Percentiles rank a stretch among this genome's conserved stretches.
These are phyloP conservation scores for Capromys pilorides DNA, from an alignment of 2,797 vertebrate species.

Conservation along the genomic window DNA sequence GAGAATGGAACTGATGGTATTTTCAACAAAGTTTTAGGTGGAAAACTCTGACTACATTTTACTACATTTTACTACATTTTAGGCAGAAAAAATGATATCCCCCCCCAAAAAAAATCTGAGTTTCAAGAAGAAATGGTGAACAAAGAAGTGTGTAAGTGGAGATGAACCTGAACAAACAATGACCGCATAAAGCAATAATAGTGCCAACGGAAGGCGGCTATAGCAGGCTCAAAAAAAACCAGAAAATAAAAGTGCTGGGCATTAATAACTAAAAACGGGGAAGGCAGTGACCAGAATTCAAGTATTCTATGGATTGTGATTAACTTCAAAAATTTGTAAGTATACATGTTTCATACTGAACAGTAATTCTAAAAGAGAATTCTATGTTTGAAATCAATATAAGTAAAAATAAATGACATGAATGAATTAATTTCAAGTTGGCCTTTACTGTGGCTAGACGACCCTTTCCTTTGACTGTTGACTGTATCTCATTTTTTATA, in stretches of 20 bases:
- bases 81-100: not conserved
- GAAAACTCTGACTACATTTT: not conserved
- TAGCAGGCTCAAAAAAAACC: not conserved
- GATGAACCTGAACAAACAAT: not conserved
- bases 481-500: not conserved
- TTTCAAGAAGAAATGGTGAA: conserved; percentile 34
- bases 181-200: not conserved
- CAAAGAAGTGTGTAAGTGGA: not conserved
- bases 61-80: not conserved
- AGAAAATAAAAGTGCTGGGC: not conserved
- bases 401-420: conserved; percentile 5
- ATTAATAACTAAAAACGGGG: not conserved
- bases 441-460: not conserved
- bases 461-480: not conserved
- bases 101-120: not conserved
- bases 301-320: not conserved
- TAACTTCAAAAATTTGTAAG: not conserved
- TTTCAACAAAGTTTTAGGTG: conserved; percentile 34
- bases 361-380: not conserved
- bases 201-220: not conserved
- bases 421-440: not conserved
- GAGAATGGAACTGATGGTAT: not conserved
- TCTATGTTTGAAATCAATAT: not conserved
- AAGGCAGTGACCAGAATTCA: not conserved
- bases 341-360: conserved; percentile 10